Conservation (phyloP, 2,113 vertebrate species). For the Zeus faber region DNA sequence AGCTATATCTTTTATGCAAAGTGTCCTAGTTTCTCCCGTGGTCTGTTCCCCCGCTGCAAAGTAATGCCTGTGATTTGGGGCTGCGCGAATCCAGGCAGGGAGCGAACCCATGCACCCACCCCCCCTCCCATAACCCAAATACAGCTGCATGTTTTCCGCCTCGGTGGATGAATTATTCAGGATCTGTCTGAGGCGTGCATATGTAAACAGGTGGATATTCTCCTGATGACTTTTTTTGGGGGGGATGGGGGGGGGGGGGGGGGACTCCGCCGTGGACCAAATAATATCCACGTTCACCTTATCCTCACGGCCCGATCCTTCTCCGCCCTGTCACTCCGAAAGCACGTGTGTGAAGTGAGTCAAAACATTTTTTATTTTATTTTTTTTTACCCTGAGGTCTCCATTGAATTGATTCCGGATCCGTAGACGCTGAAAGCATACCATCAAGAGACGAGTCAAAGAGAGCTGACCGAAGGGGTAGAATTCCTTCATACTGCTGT, state of each 20-base stretch:
- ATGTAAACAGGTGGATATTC: conserved; percentile 62
- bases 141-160: conserved; percentile 66
- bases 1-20: conserved; percentile 51
- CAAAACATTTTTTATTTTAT: too few species aligned
- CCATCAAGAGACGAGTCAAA: too few species aligned
- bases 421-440: too few species aligned
- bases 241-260: conserved; percentile 36
- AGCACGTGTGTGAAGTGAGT: too few species aligned
- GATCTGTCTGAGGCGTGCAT: conserved; percentile 69
- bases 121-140: conserved; percentile 65
- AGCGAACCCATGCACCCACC: conserved; percentile 39
- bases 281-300: background rate
- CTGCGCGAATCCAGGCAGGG: conserved; percentile 38
- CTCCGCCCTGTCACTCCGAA: conserved; percentile 27
- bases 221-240: conserved; percentile 44
- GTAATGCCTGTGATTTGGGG: conserved; percentile 57
- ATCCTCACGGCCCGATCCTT: conserved; percentile 10
- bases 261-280: conserved; percentile 28
- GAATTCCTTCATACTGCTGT: too few species aligned
- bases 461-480: too few species aligned
- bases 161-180: conserved; percentile 69
- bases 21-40: conserved; percentile 55
- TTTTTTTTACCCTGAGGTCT: too few species aligned
- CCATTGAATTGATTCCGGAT: too few species aligned
- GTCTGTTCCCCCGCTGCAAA: conserved; percentile 51